Conservation (phyloP, 2,888 invertebrate genomes). For the Camptogramma bilineatum region DNA sequence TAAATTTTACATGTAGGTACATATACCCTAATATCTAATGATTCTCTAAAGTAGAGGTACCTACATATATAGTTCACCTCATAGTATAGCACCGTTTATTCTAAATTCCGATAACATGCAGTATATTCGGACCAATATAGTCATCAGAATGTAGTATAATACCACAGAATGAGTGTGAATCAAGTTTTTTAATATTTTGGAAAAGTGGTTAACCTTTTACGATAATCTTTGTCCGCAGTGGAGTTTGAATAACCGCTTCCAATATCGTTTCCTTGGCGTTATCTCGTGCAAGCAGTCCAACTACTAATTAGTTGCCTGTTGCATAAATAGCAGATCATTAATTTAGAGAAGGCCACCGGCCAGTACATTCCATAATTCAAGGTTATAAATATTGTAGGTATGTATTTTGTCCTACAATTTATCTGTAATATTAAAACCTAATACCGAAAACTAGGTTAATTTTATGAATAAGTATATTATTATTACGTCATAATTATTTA, state of each 20-base stretch:
- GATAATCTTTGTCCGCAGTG: not conserved
- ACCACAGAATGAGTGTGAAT: not conserved
- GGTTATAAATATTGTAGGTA: too few relatives aligned
- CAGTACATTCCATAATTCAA: too few relatives aligned
- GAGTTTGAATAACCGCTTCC: not conserved
- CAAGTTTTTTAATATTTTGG: slow-evolving; percentile 1
- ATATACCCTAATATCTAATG: too few relatives aligned
- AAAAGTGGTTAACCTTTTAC: not conserved
- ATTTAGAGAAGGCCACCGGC: not conserved
- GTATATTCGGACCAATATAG: too few relatives aligned
- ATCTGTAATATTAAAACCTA: not conserved
- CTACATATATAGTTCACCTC: too few relatives aligned
- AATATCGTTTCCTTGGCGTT: not conserved
- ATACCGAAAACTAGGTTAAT: not conserved
- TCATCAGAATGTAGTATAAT: too few relatives aligned
- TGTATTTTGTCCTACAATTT: too few relatives aligned
- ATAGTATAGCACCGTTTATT: too few relatives aligned
- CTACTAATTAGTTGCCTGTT: not conserved
- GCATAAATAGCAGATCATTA: not conserved
- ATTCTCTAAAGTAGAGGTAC: too few relatives aligned
- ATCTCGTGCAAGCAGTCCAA: not conserved
- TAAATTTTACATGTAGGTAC: too few relatives aligned
- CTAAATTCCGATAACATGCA: too few relatives aligned
- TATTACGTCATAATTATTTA: slow-evolving; percentile 14
- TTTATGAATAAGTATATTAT: not conserved